Percentiles rank a stretch among this genome's conserved stretches.
Evolutionary conservation across 2,888 invertebrate species (phyloP).

Genomic region (Fragum fragum): DNA sequence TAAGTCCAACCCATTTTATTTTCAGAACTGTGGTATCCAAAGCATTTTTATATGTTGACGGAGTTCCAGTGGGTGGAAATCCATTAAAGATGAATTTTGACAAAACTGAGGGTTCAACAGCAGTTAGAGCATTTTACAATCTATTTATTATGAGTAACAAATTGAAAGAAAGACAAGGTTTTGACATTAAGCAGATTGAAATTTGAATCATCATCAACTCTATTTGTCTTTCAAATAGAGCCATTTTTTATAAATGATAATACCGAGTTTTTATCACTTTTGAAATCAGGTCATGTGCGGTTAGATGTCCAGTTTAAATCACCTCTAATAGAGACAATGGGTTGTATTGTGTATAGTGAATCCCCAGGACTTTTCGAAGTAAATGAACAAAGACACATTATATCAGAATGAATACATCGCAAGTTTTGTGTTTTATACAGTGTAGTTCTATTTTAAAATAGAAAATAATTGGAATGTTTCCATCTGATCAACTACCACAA

Average conservation of each 20-base stretch:
- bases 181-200: slow-evolving; percentile 42
- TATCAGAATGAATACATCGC: slow-evolving; percentile 56
- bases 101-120: slow-evolving; percentile 24
- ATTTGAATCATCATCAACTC: slow-evolving; percentile 39
- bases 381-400: slow-evolving; percentile 52
- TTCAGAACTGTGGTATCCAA: slow-evolving; percentile 46
- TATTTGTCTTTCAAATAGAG: slow-evolving; percentile 55
- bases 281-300: slow-evolving; percentile 56
- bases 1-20: slow-evolving; percentile 54
- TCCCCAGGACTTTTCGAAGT: slow-evolving; percentile 54
- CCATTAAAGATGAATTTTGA: slow-evolving; percentile 54
- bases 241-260: slow-evolving; percentile 44
- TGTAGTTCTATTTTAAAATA: slow-evolving; percentile 38
- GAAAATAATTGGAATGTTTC: slow-evolving; percentile 46
- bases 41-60: slow-evolving; percentile 48
- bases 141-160: slow-evolving; percentile 42
- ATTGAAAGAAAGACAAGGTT: slow-evolving; percentile 48
- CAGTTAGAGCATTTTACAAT: slow-evolving; percentile 43
- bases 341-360: slow-evolving; percentile 59
- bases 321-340: slow-evolving; percentile 39
- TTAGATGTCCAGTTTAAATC: slow-evolving; percentile 52
- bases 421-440: slow-evolving; percentile 50
- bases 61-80: slow-evolving; percentile 51
- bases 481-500: slow-evolving; percentile 50
- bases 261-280: slow-evolving; percentile 39